Evolutionary conservation across 2,888 invertebrate species (phyloP), one percentile per base, ranked within the genome.

Genomic region (Nudaria mundana): DNA sequence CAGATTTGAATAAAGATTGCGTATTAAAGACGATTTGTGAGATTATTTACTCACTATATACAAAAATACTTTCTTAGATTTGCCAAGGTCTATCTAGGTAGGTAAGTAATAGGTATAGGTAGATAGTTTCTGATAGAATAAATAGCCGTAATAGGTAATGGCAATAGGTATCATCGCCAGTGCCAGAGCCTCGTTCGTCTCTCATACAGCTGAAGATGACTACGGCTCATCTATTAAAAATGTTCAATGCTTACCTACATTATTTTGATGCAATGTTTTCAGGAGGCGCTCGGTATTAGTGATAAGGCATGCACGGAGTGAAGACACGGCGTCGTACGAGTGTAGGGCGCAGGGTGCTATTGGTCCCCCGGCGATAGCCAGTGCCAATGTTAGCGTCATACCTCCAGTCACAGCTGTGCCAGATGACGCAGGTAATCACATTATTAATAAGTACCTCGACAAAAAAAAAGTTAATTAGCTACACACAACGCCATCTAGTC

Each of bases 271-370:
- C 10, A 11, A 5, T 24, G 11, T 24, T 24, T 82, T 43, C 90
- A 96, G 95, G 90, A 93, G 93, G 91, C 93, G 94, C 91, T 94
- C 95, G 89, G 94, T 94, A 82, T 91, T 96, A 85, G 92, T 93
- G 77, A 94, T 96, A 88, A 91, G 91, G 73, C 92, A 93, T 72
- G 93, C 93, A 66, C 91, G 91, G 71, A 91, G 90, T 64, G 92
- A 93, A 78, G 95, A 95, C 89, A 91, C 92, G 61, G 96, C 95
- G 70, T 88, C 89, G 69, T 96, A 96, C 88, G 94, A 95, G 86
- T 96, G 96, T 85, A 90, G 94, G 67, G 95, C 95, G 52, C 93
- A 92, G 75, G 93, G 93, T 55, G 92, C 92, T 50, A 89, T 92
- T 56, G 92, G 92, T 46, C 89, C 91, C 48, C 85, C 90, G 44